These are phyloP conservation scores for Meandrina meandrites DNA, from an alignment of 92 coral and sea anemone genomes.

Conservation along the genomic window DNA sequence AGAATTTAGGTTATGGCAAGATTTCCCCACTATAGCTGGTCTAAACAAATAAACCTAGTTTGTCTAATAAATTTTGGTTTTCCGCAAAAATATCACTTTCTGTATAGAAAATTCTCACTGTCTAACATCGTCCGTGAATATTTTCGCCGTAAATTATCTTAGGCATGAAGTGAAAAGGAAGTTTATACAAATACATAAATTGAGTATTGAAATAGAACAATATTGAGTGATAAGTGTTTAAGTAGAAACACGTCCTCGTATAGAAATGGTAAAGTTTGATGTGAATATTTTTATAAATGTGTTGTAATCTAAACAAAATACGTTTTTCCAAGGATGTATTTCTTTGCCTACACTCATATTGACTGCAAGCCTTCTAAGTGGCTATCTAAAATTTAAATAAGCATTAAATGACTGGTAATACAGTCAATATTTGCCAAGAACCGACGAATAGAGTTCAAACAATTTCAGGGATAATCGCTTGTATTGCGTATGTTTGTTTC, in stretches of 20 bases:
- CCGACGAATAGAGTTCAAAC: slow-evolving; percentile 18
- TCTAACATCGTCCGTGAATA: not conserved
- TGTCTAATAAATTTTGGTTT: not conserved
- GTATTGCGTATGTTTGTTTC: not conserved
- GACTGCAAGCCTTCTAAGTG: not conserved
- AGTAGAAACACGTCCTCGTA: not conserved
- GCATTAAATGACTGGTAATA: not conserved
- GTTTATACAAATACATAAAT: not conserved
- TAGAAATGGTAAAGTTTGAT: not conserved
- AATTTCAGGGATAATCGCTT: not conserved
- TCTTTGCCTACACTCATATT: not conserved
- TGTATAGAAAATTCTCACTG: not conserved
- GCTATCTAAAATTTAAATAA: slow-evolving; percentile 6
- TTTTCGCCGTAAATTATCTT: not conserved
- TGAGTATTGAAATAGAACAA: not conserved
- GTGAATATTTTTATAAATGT: not conserved
- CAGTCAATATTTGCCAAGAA: slow-evolving; percentile 26
- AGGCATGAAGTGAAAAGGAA: not conserved
- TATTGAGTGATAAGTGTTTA: not conserved
- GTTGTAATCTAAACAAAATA: not conserved
- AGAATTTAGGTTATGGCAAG: not conserved
- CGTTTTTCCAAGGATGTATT: not conserved
- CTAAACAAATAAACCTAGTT: not conserved
- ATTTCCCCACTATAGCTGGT: not conserved
- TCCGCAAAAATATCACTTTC: not conserved